Evolutionary conservation across 2,113 vertebrate species (phyloP).

Genomic region (Petaurus breviceps): DNA sequence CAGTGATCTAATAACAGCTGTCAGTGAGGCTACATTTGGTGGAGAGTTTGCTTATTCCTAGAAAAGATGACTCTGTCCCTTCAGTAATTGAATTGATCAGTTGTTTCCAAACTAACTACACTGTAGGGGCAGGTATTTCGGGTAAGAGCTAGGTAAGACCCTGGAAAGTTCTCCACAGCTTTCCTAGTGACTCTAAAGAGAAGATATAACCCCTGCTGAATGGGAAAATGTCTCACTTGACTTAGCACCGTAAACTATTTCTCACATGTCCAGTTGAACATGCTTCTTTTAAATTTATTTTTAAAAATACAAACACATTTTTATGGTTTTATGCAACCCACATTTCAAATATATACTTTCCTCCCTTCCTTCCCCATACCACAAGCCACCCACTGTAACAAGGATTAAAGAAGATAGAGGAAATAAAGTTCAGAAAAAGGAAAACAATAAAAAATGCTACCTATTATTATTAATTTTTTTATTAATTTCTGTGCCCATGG

Average conservation of each 20-base stretch:
- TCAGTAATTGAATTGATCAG: slow-evolving; percentile 38
- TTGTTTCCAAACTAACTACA: slow-evolving; percentile 24
- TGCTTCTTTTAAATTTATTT: background rate
- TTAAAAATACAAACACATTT: background rate
- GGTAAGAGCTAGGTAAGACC: background rate
- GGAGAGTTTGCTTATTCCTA: slow-evolving; percentile 52
- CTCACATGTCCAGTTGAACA: background rate
- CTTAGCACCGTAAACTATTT: background rate
- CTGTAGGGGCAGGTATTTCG: slow-evolving; percentile 56
- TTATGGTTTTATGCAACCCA: background rate
- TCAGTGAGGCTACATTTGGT: slow-evolving; percentile 65
- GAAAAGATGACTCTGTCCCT: slow-evolving; percentile 63
- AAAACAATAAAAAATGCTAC: background rate
- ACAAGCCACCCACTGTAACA: background rate
- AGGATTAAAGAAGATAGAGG: background rate
- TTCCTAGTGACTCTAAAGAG: slow-evolving; percentile 13
- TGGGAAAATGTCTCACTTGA: slow-evolving; percentile 25
- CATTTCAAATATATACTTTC: background rate
- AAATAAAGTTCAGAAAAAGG: background rate
- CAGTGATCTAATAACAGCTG: slow-evolving; percentile 53
- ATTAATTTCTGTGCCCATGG: background rate
- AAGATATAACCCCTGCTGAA: slow-evolving; percentile 14
- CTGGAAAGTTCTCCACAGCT: slow-evolving; percentile 2
- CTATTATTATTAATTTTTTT: background rate
- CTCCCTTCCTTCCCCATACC: background rate